Base-by-base conservation (phyloP, 1,140 invertebrate species). In the Meloidogyne chitwoodi region DNA sequence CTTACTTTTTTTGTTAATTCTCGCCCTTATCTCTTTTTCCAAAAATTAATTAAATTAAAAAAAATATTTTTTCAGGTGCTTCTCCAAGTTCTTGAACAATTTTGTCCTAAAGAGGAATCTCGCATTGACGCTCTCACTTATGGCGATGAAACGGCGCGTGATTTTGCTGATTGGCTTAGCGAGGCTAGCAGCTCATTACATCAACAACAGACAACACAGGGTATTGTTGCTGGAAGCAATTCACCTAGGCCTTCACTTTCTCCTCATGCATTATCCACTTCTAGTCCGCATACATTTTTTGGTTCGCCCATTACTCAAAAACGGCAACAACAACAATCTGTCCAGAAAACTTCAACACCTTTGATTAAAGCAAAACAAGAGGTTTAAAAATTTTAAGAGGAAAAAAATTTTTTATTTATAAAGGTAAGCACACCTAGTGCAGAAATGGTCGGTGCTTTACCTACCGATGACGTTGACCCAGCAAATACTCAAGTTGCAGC, bases 401-500 rank as follows among this genome's bases (percentile, higher is more conserved):
- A 65, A 8, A 65, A 27, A 41, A 65, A 16, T 19, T 19, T 14
- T 72, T 56, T 22, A 29, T 29, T 63, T 34, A 72, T 41, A 70
- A 44, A 70, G 71, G 71, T 64, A 64, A 73, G 71, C 22, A 73
- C 71, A 19, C 71, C 71, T 6, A 67, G 22, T 26, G 88, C 95
- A 82, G 92, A 93, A 87, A 90, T 92, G 78, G 91, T 94, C 80
- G 91, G 93, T 24, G 92, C 93, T 31, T 91, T 95, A 81, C 93
- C 93, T 29, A 90, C 92, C 2, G 93, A 94, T 86, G 92, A 91
- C 83, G 69, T 86, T 62, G 86, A 87, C 31, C 91, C 92, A 27
- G 92, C 92, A 48, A 92, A 93, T 26, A 93, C 93, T n/a, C 91
- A 92, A 82, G 92, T 93, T 5, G 92, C 93, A 68, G 94, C 93